Conservation (phyloP, 2,888 invertebrate genomes). For the Clunio marinus region DNA sequence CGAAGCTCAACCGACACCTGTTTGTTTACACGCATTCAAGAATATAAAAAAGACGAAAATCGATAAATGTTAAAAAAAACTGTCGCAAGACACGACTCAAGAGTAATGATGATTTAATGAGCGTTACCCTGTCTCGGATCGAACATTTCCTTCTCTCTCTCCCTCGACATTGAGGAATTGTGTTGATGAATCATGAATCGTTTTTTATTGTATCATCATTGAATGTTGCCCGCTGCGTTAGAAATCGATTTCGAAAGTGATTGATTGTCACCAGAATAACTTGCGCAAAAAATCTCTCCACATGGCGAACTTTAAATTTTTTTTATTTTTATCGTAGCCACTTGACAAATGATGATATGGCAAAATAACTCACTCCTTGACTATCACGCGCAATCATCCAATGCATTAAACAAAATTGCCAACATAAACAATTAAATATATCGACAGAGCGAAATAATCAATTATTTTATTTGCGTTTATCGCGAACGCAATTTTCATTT, state of each 20-base stretch:
- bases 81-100: slow-evolving; percentile 25
- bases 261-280: not conserved
- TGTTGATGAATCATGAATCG: not conserved
- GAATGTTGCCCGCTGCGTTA: not conserved
- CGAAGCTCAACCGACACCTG: slow-evolving; percentile 26
- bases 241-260: slow-evolving; percentile 9
- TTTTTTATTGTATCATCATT: too few relatives aligned
- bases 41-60: slow-evolving; percentile 14
- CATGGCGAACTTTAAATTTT: slow-evolving; percentile 2
- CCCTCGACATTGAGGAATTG: too few relatives aligned
- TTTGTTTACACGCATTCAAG: slow-evolving; percentile 7
- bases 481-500: not conserved
- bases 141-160: not conserved
- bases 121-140: not conserved
- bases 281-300: not conserved
- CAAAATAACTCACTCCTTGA: slow-evolving; percentile 7
- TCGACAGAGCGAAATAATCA: not conserved
- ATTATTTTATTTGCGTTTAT: slow-evolving; percentile 21
- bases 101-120: slow-evolving; percentile 26
- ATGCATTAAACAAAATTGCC: slow-evolving; percentile 36
- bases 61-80: slow-evolving; percentile 6
- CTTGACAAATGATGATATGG: slow-evolving; percentile 17
- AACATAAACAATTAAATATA: slow-evolving; percentile 36
- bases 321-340: not conserved
- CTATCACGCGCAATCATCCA: slow-evolving; percentile 22